Base-by-base conservation (phyloP, 1,140 invertebrate species). In the Platyscapa corneri region DNA sequence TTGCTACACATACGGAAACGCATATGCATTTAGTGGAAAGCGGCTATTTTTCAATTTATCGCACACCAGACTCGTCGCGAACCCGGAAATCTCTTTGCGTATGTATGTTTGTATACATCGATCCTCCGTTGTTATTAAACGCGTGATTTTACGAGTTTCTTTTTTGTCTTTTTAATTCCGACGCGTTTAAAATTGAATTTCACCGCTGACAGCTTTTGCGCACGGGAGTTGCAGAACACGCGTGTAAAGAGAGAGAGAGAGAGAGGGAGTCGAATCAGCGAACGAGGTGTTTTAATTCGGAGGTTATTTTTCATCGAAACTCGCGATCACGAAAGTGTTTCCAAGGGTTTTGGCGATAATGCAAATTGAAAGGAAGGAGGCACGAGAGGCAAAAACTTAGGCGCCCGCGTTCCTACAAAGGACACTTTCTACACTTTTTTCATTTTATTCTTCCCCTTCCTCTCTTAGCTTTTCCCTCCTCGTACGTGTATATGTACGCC, bases 21-120 rank as follows among this genome's bases (percentile, higher is more conserved):
- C 53, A 75, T 78, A 42, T 56, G 49, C 16, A 70, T 67, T 30
- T 49, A 64, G 72, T 23, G 60, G 34, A 75, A 83, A 70, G 16
- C n/a, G 60, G 42, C 75, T 78, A 76, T 84, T 84, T 84, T 78
- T 84, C 83, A 84, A 84, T 84, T 84, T 84, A 84, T 78, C 83
- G 64, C 64, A 49, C 64, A 34, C n/a, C 39, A 70, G 12, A 70
- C 64, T 65, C 60, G 32, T 81, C 30, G 80, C 67, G 80, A 34
- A 64, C 20, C 46, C 76, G 65, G 46, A 85, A 80, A 80, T 80
- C 65, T 85, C 74, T 85, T 79, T 72, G n/a, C n/a, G n/a, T n/a
- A 60, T 30, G 49, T 42, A 64, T 46, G 53, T 80, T 16, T 37
- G 67, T 42, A 60, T 56, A 42, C 0, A 8, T 16, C 75, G 65